Conservation (phyloP, 2,888 invertebrate genomes). For the Lucinisca nassula region DNA sequence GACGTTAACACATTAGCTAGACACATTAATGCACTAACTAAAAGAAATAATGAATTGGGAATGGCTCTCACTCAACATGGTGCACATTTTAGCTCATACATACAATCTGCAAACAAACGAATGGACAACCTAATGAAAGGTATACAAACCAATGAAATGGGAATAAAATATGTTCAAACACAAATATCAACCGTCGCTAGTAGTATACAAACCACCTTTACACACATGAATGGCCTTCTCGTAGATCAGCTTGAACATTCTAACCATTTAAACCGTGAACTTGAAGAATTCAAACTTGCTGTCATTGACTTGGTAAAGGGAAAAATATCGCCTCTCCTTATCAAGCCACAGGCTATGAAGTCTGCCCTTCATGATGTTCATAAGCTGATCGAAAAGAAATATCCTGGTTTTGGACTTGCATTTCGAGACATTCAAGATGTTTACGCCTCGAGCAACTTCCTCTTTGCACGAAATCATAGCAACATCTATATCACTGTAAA, state of each 20-base stretch:
- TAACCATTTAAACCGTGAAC: background rate
- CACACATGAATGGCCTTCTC: background rate
- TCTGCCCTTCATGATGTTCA: background rate
- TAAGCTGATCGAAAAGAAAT: background rate
- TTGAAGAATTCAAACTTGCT: slow-evolving; percentile 1
- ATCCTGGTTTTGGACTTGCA: no score
- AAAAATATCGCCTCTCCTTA: background rate
- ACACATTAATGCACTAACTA: slow-evolving; percentile 44
- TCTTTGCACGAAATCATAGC: background rate
- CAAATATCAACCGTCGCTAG: background rate
- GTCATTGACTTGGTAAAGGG: no score
- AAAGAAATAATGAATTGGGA: background rate
- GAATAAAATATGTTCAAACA: slow-evolving; percentile 4
- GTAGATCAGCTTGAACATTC: background rate
- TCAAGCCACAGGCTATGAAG: background rate
- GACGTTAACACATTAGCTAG: slow-evolving; percentile 43
- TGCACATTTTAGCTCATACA: slow-evolving; percentile 28
- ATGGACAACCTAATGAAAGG: slow-evolving; percentile 27
- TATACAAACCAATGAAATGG: slow-evolving; percentile 42
- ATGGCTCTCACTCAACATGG: slow-evolving; percentile 31
- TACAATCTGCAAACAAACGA: slow-evolving; percentile 20
- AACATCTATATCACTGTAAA: background rate
- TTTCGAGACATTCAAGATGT: background rate
- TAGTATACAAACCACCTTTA: slow-evolving; percentile 1
- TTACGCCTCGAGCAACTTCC: background rate